Conservation (phyloP, 2,797 vertebrate species). For the Chaunax sp. region DNA sequence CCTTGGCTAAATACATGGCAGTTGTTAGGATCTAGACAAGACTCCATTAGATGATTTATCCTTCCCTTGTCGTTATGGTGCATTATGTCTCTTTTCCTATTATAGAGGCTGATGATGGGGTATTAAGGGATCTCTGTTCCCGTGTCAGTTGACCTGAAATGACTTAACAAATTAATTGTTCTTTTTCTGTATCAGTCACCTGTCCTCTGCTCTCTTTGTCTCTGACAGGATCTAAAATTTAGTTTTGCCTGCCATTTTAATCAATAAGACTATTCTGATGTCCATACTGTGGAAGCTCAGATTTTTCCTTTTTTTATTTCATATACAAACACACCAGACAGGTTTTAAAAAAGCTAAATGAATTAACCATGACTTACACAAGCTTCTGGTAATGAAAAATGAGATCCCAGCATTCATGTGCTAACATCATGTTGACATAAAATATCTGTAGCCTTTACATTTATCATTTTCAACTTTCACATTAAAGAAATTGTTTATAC, state of each 20-base stretch:
- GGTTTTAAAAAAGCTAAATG: not conserved
- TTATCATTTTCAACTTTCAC: not conserved
- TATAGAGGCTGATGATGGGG: not conserved
- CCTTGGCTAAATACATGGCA: not conserved
- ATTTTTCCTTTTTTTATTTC: conserved; percentile 4
- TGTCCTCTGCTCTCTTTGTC: not conserved
- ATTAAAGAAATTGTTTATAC: too few species aligned
- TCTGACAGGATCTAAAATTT: not conserved
- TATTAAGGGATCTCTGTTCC: conserved; percentile 26
- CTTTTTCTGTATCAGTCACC: not conserved
- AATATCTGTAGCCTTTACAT: not conserved
- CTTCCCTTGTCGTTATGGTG: conserved; percentile 3
- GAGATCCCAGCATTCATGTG: not conserved
- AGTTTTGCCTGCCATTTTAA: not conserved
- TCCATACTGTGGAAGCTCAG: not conserved
- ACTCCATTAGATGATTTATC: not conserved
- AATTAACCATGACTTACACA: not conserved
- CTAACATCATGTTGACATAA: not conserved
- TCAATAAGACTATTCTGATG: conserved; percentile 35
- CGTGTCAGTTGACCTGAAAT: conserved; percentile 31
- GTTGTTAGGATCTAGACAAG: not conserved
- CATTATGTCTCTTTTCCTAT: conserved; percentile 7
- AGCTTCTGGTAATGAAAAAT: not conserved
- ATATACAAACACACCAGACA: conserved; percentile 32
- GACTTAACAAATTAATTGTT: conserved; percentile 29